These are phyloP conservation scores for Physocephala rufipes DNA, from an alignment of 2,888 invertebrate species.

Conservation along the genomic window DNA sequence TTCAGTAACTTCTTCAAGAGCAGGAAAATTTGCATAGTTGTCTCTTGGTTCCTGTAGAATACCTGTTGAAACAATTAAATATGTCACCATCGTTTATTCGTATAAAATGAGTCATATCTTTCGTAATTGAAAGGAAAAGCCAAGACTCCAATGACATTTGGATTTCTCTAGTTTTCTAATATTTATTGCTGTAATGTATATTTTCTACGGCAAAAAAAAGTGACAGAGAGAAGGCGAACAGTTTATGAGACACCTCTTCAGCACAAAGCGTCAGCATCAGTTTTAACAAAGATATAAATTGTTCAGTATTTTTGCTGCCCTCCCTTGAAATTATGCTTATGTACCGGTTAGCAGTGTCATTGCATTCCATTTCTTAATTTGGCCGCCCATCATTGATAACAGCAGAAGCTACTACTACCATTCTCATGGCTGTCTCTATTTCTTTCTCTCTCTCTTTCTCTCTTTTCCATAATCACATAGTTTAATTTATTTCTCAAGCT, in stretches of 20 bases:
- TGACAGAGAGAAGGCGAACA: no score
- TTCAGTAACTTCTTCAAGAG: no score
- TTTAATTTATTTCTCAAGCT: no score
- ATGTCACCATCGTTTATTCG: no score
- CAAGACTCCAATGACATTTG: constrained; percentile 26
- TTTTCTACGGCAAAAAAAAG: background rate
- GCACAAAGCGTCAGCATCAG: background rate
- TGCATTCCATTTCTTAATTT: background rate
- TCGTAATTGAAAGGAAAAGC: constrained; percentile 2
- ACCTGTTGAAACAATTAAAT: constrained; percentile 14
- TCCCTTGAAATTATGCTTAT: background rate
- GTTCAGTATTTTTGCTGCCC: background rate
- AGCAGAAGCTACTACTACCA: background rate
- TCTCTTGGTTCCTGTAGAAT: background rate
- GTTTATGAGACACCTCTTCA: background rate
- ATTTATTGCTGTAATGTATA: constrained; percentile 30
- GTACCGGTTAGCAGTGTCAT: background rate
- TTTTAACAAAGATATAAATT: background rate
- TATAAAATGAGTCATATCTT: no score
- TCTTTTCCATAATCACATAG: no score
- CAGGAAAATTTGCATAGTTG: no score
- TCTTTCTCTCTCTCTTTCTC: no score
- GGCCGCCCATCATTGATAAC: constrained; percentile 15
- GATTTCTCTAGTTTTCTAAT: constrained; percentile 28
- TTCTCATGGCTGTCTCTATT: background rate